phyloP scores from a whole-genome alignment of 1,140 invertebrate species.

The Drosophila sp. region DNA sequence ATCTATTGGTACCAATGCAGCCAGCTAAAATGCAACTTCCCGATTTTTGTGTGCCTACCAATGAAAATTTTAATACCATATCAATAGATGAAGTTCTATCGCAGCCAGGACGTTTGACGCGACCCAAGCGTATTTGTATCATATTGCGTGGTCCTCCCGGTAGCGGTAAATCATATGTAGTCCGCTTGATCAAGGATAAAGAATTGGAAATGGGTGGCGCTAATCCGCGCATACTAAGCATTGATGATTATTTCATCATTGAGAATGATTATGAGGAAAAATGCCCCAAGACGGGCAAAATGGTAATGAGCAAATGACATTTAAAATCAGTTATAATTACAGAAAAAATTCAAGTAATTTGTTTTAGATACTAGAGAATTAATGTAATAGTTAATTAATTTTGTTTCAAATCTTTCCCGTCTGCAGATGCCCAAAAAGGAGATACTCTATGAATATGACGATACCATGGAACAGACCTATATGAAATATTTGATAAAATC shows the following conservation, averaged over 20 bases:
- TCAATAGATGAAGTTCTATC: constrained; percentile 92
- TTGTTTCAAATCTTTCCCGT: not conserved
- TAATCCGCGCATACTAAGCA: constrained; percentile 93
- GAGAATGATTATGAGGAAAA: constrained; percentile 92
- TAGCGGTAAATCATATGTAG: constrained; percentile 92
- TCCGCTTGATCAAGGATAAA: constrained; percentile 91
- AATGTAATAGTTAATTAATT: too few species aligned
- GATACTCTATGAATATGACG: constrained; percentile 96
- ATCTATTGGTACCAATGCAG: constrained; percentile 44
- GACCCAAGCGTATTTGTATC: constrained; percentile 92
- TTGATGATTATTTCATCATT: constrained; percentile 98
- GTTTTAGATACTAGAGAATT: not conserved
- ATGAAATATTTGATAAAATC: constrained; percentile 92
- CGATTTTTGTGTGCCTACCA: constrained; percentile 60
- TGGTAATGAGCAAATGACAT: constrained; percentile 80
- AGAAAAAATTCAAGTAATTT: constrained; percentile 38
- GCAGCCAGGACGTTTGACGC: constrained; percentile 84
- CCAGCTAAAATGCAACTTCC: constrained; percentile 1
- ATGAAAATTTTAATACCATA: constrained; percentile 83
- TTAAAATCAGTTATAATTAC: too few species aligned
- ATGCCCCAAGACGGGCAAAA: constrained; percentile 91
- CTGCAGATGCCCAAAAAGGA: constrained; percentile 87
- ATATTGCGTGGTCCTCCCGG: constrained; percentile 95
- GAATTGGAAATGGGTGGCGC: constrained; percentile 84
- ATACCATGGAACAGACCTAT: constrained; percentile 92